These are phyloP conservation scores for Lophius piscatorius DNA, from an alignment of 2,113 vertebrate genomes.

Conservation along the genomic window DNA sequence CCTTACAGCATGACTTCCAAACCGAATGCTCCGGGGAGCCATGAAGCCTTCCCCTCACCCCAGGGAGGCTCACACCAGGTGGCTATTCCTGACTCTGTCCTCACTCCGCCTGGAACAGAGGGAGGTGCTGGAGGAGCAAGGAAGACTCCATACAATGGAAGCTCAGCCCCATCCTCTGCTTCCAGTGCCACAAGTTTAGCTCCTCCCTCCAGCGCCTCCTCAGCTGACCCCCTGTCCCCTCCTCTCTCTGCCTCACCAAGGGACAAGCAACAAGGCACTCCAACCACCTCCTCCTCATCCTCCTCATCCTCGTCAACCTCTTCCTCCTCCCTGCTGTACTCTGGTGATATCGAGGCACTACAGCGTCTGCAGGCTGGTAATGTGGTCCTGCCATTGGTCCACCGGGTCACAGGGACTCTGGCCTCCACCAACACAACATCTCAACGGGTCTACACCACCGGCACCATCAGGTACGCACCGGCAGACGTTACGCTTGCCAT, in stretches of 20 bases:
- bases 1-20: slow-evolving; percentile 99
- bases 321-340: slow-evolving; percentile 93
- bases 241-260: slow-evolving; percentile 96
- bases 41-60: slow-evolving; percentile 92
- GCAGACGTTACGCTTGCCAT: slow-evolving; percentile 97
- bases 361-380: slow-evolving; percentile 96
- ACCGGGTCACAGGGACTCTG: slow-evolving; percentile 92
- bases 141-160: slow-evolving; percentile 88
- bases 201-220: slow-evolving; percentile 87
- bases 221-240: slow-evolving; percentile 93
- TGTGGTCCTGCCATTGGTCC: slow-evolving; percentile 94
- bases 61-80: slow-evolving; percentile 89
- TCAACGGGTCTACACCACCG: slow-evolving; percentile 97
- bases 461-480: slow-evolving; percentile 97
- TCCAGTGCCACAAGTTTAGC: slow-evolving; percentile 77
- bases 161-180: slow-evolving; percentile 74
- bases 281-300: slow-evolving; percentile 85
- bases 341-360: slow-evolving; percentile 94
- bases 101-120: slow-evolving; percentile 93
- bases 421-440: slow-evolving; percentile 89
- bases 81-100: slow-evolving; percentile 95
- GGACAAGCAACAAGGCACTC: slow-evolving; percentile 91
- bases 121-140: slow-evolving; percentile 85
- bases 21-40: slow-evolving; percentile 82
- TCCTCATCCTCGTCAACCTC: slow-evolving; percentile 86